Conservation (phyloP, 2,797 vertebrate species). For the Chelonia mydas region DNA sequence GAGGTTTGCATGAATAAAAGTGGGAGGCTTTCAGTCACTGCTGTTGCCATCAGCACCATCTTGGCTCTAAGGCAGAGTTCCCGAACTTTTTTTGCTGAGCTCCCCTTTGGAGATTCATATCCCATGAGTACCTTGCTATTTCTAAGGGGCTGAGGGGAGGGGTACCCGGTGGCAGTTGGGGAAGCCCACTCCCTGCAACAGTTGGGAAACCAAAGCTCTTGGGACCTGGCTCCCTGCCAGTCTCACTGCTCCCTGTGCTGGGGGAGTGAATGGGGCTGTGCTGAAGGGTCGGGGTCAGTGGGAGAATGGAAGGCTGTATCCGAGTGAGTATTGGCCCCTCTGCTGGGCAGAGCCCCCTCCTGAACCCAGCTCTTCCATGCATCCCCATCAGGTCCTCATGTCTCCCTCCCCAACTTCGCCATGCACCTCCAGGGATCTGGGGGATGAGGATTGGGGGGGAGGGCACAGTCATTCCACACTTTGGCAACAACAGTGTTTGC, state of each 20-base stretch:
- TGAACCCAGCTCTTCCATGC: not conserved
- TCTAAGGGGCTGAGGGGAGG: too few relatives aligned
- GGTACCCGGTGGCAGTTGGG: too few relatives aligned
- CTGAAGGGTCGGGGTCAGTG: not conserved
- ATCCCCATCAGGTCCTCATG: too few relatives aligned
- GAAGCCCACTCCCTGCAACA: too few relatives aligned
- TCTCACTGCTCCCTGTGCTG: not conserved
- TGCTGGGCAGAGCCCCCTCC: not conserved
- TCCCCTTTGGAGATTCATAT: too few relatives aligned
- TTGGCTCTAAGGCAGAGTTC: not conserved
- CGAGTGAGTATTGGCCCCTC: not conserved
- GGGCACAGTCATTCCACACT: not conserved
- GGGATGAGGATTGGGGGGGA: not conserved
- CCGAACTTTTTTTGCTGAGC: too few relatives aligned
- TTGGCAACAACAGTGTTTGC: not conserved
- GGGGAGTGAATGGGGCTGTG: not conserved
- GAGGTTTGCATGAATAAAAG: not conserved
- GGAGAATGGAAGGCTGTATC: not conserved
- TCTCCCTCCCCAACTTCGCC: not conserved
- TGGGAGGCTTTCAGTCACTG: not conserved
- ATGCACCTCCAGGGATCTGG: not conserved
- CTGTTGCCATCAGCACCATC: not conserved
- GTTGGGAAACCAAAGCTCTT: too few relatives aligned
- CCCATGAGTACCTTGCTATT: too few relatives aligned
- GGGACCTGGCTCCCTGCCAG: too few relatives aligned